Conservation (phyloP, 2,113 vertebrate genomes). For the Cinclus cinclus region DNA sequence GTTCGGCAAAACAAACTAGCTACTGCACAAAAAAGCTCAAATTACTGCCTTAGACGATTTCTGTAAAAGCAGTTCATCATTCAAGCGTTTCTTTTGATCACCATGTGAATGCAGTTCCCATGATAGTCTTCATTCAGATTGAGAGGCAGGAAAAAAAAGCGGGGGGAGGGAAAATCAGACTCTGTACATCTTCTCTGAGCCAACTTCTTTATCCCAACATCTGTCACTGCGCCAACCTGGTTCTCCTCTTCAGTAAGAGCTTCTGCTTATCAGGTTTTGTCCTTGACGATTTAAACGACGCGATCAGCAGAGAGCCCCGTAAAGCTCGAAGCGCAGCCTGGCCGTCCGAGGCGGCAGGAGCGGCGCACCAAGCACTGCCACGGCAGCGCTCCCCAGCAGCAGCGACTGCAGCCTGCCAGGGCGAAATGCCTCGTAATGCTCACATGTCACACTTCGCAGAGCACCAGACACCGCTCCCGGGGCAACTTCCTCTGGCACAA, state of each 20-base stretch:
- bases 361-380: background rate
- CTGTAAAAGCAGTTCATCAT: constrained; percentile 69
- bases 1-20: constrained; percentile 58
- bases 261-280: constrained; percentile 24
- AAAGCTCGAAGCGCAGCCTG: background rate
- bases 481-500: constrained; percentile 74
- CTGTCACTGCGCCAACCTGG: constrained; percentile 68
- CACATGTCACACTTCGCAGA: constrained; percentile 77
- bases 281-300: background rate
- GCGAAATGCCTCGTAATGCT: constrained; percentile 78
- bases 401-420: constrained; percentile 73
- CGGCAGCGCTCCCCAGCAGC: constrained; percentile 65
- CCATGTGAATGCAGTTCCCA: constrained; percentile 65
- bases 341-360: background rate
- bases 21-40: constrained; percentile 51
- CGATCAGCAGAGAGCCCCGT: constrained; percentile 31
- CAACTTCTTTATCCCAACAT: constrained; percentile 75
- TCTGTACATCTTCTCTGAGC: constrained; percentile 69
- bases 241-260: constrained; percentile 62
- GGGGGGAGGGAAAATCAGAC: background rate
- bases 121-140: constrained; percentile 73
- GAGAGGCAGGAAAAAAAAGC: background rate
- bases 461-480: constrained; percentile 69
- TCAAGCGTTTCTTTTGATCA: constrained; percentile 72
- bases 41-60: constrained; percentile 66